Percentiles rank a stretch among this genome's conserved stretches.
Evolutionary conservation across 2,113 vertebrate species (phyloP).

Genomic region (Heterochromis multidens): DNA sequence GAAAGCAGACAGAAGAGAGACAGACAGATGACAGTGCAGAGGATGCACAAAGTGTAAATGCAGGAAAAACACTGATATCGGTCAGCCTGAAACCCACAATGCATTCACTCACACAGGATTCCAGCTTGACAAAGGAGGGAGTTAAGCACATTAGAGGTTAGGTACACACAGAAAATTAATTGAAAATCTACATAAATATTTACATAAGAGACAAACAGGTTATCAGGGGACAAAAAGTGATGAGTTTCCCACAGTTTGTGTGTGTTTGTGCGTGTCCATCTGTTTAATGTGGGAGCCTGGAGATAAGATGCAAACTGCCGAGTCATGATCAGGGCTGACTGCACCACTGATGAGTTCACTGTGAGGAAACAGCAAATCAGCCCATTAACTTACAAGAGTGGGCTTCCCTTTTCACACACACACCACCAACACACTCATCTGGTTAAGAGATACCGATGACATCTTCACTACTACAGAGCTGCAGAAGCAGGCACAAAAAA

Average conservation of each 20-base stretch:
- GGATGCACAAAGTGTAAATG: not conserved
- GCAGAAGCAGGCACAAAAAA: not conserved
- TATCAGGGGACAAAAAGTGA: not conserved
- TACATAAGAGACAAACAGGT: not conserved
- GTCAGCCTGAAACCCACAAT: not conserved
- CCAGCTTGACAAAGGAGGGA: not conserved
- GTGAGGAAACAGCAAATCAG: slow-evolving; percentile 40
- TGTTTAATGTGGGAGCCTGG: slow-evolving; percentile 41
- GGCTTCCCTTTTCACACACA: not conserved
- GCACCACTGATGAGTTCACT: slow-evolving; percentile 12
- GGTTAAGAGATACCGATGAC: not conserved
- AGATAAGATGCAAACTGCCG: slow-evolving; percentile 45
- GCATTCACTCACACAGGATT: not conserved
- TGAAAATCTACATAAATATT: not conserved
- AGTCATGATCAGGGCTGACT: slow-evolving; percentile 56
- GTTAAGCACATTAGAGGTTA: slow-evolving; percentile 23
- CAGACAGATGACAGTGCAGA: not conserved
- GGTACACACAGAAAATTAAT: not conserved
- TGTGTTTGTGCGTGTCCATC: not conserved
- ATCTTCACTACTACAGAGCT: not conserved
- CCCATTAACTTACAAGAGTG: not conserved
- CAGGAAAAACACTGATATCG: slow-evolving; percentile 8
- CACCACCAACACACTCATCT: not conserved
- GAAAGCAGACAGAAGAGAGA: not conserved
- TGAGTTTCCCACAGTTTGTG: not conserved